Evolutionary conservation across 23 tunicate genomes (phyloP).

Genomic region (Trididemnum miniatum): DNA sequence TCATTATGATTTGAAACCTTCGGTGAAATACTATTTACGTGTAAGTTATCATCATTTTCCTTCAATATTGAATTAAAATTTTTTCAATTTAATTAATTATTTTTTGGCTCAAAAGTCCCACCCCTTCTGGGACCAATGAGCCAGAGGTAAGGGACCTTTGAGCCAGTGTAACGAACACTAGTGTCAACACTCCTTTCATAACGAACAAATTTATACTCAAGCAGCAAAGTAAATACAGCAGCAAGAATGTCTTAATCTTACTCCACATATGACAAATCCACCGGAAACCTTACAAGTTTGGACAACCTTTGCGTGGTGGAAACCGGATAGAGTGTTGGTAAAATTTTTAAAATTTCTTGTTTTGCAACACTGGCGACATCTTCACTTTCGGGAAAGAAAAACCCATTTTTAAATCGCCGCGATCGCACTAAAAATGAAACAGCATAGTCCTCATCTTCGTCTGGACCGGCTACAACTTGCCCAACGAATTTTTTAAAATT

Average conservation of each 20-base stretch:
- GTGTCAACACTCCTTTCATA: not conserved
- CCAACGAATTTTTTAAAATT: conserved; percentile 9
- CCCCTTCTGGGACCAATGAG: conserved; percentile 20
- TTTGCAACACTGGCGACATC: not conserved
- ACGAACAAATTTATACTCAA: not conserved
- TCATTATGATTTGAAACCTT: conserved; percentile 3
- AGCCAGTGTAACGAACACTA: conserved; percentile 1
- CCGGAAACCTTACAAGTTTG: conserved; percentile 16
- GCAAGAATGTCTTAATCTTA: not conserved
- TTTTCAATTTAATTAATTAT: too few species aligned
- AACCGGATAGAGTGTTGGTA: not conserved
- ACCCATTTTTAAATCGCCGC: conserved; percentile 14
- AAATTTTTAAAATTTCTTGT: conserved; percentile 9
- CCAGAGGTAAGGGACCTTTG: conserved; percentile 8
- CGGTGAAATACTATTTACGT: conserved; percentile 1
- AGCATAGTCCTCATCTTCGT: not conserved
- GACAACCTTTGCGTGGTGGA: conserved; percentile 6
- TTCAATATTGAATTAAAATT: not conserved
- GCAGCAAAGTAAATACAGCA: not conserved
- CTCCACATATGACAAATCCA: conserved; percentile 14
- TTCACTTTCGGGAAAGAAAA: conserved; percentile 24
- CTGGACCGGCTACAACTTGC: conserved; percentile 16
- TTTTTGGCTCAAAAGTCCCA: not conserved
- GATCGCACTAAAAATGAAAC: conserved; percentile 18
- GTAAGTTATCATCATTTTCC: not conserved